Base-by-base conservation (phyloP, 2,797 vertebrate species). In the Lophotriccus pileatus region DNA sequence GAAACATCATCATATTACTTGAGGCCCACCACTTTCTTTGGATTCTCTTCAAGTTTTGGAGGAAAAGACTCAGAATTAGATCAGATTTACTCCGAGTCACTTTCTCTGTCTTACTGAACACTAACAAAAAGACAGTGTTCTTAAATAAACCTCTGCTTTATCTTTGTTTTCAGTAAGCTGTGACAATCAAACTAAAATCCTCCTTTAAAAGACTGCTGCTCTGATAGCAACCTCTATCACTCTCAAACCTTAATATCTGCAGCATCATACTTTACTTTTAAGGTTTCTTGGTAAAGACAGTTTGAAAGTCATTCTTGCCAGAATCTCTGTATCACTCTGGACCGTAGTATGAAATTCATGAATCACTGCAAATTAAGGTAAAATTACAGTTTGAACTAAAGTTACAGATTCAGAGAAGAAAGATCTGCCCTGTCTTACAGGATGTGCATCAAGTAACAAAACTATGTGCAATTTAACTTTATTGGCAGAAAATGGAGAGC, bases 191-290 rank as follows among this genome's bases (percentile, higher is more conserved):
- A 94, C 68, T 46, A 64, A 68, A 89, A 91, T 41, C 63, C 69
- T 50, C 72, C 95, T 90, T 84, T 81, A 84, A 94, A 52, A 93
- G 78, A 76, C 80, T 95, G 27, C 39, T 89, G 76, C 47, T 89
- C 60, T 64, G 58, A 93, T 41, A 95, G 77, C 70, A 86, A 93
- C 79, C 64, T 87, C 74, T 91, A 81, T 90, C 96, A 90, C 72
- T 87, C 77, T 93, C 67, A 93, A 75, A 82, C 50, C 76, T 91
- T 83, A 92, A 50, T 82, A 92, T 87, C 87, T 89, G 70, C 79
- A 93, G 49, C 9, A 1, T 76, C 85, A 86, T 93, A 84, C 69
- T 90, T 96, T 52, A 89, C 76, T 81, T 91, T 69, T 53, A 89
- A 69, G 52, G 53, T 84, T 94, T 90, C 73, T 88, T 62, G 59